These are phyloP conservation scores for Aleiodes testaceus DNA, from an alignment of 2,888 invertebrate species.

Conservation along the genomic window DNA sequence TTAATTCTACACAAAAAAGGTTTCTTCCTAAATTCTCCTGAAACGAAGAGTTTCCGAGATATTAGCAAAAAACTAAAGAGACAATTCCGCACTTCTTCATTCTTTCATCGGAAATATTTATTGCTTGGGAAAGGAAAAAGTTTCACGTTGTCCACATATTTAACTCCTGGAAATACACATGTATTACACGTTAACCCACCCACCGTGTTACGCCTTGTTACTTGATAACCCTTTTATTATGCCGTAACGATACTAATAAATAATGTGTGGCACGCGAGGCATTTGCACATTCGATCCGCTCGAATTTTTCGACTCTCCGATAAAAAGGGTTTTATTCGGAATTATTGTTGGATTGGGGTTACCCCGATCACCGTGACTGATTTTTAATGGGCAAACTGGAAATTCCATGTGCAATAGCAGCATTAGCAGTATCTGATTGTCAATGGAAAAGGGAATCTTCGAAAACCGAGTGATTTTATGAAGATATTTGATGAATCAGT, in stretches of 20 bases:
- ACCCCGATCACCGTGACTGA: conserved; percentile 60
- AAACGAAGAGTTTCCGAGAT: too few relatives aligned
- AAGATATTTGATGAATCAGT: background rate
- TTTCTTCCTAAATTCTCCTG: too few relatives aligned
- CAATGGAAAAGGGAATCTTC: background rate
- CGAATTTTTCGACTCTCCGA: conserved; percentile 59
- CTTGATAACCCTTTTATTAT: conserved; percentile 62
- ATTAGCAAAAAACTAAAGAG: too few relatives aligned
- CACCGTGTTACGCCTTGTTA: conserved; percentile 60
- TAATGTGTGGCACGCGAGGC: conserved; percentile 60
- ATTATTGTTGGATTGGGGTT: conserved; percentile 32
- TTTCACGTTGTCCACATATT: background rate
- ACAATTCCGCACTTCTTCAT: too few relatives aligned
- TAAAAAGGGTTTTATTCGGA: conserved; percentile 63
- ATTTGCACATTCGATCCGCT: conserved; percentile 62
- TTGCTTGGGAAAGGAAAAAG: conserved; percentile 3
- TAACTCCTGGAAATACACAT: conserved; percentile 3
- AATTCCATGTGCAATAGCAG: conserved; percentile 50
- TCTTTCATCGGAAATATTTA: conserved; percentile 4
- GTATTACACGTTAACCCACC: conserved; percentile 49
- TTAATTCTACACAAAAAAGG: too few relatives aligned
- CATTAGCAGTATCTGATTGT: conserved; percentile 13
- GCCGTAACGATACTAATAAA: conserved; percentile 68
- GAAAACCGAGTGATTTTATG: background rate
- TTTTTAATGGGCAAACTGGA: conserved; percentile 54